These are phyloP conservation scores for Pollenia amentaria DNA, from an alignment of 2,888 invertebrate genomes.

Conservation along the genomic window DNA sequence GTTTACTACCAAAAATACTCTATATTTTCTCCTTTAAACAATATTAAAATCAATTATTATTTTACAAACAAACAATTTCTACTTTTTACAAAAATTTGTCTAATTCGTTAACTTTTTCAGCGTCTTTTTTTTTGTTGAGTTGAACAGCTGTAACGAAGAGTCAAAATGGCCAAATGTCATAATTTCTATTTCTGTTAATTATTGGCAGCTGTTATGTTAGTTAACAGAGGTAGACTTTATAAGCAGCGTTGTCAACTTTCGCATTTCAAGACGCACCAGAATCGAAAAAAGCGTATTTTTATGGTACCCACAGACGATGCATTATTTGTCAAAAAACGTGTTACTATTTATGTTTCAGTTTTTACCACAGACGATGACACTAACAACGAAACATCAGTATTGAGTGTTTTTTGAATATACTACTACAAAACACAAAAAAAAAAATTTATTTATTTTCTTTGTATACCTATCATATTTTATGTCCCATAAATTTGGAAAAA, in stretches of 20 bases:
- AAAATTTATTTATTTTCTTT: too few relatives aligned
- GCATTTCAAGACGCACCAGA: too few relatives aligned
- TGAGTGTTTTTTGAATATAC: too few relatives aligned
- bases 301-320: too few relatives aligned
- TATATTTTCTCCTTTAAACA: not conserved
- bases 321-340: too few relatives aligned
- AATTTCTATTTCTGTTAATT: not conserved
- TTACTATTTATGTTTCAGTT: too few relatives aligned
- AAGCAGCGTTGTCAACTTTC: not conserved
- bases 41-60: not conserved
- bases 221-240: conserved; percentile 22
- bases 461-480: too few relatives aligned
- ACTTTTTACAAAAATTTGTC: not conserved
- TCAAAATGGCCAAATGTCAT: conserved; percentile 30
- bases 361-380: too few relatives aligned
- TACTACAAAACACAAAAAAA: too few relatives aligned
- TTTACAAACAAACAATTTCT: not conserved
- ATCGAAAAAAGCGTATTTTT: too few relatives aligned
- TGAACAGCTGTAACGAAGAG: conserved; percentile 41
- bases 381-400: too few relatives aligned
- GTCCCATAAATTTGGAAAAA: too few relatives aligned
- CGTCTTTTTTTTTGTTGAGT: conserved; percentile 33
- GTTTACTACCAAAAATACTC: not conserved
- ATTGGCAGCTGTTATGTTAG: conserved; percentile 31
- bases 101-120: not conserved